phyloP scores from a whole-genome alignment of 1,140 invertebrate genomes.

The Drosophila gunungcola region DNA sequence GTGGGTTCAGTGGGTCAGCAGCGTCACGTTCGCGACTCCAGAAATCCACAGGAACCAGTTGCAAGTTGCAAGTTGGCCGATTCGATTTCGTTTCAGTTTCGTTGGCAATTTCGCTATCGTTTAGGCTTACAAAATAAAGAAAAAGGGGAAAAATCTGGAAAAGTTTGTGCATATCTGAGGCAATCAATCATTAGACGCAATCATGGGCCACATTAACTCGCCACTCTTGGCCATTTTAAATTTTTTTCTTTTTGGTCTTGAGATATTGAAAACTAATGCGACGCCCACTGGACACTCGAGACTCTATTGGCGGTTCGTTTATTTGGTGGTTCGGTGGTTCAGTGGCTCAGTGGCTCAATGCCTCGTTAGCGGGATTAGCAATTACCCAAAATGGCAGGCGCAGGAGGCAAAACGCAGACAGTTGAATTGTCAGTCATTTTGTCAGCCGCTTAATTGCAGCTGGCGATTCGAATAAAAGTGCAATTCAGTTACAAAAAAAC shows the following conservation, averaged over 20 bases:
- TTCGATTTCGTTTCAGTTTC: slow-evolving; percentile 60
- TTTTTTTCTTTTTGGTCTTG: slow-evolving; percentile 15
- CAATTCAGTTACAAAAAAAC: slow-evolving; percentile 27
- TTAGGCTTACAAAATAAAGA: slow-evolving; percentile 13
- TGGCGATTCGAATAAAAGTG: slow-evolving; percentile 63
- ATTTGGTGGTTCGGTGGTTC: neutral
- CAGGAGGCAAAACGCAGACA: slow-evolving; percentile 17
- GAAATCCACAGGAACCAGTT: slow-evolving; percentile 48
- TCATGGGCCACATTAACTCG: slow-evolving; percentile 78
- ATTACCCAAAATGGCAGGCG: slow-evolving; percentile 70
- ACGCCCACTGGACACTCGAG: slow-evolving; percentile 71
- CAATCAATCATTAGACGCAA: slow-evolving; percentile 82
- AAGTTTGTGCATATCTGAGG: slow-evolving; percentile 64
- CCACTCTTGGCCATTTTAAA: slow-evolving; percentile 41
- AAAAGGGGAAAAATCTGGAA: slow-evolving; percentile 16
- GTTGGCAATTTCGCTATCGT: slow-evolving; percentile 76
- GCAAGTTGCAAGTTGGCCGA: slow-evolving; percentile 27
- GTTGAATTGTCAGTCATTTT: slow-evolving; percentile 81
- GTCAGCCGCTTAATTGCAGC: slow-evolving; percentile 80
- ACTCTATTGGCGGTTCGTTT: neutral
- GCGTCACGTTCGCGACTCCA: slow-evolving; percentile 65
- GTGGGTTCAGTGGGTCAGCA: slow-evolving; percentile 79
- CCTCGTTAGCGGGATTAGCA: slow-evolving; percentile 82
- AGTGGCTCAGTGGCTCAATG: slow-evolving; percentile 38
- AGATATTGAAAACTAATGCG: slow-evolving; percentile 79